Evolutionary conservation across 2,888 invertebrate genomes (phyloP), one percentile per base, ranked within the genome.

Genomic region (Callosobruchus maculatus): DNA sequence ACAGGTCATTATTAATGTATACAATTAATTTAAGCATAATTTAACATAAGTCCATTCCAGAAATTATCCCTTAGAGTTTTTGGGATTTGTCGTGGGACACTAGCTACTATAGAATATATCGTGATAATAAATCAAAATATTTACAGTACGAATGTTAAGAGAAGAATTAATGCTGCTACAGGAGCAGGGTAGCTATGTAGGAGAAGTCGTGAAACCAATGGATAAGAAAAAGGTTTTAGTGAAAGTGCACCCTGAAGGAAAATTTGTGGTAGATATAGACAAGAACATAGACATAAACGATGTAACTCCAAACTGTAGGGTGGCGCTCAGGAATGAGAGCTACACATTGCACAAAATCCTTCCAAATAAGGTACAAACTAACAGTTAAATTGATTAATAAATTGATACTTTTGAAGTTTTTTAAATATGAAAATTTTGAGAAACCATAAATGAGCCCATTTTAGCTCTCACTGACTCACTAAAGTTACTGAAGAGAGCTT

Each of bases 191-290:
- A 98, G 98, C 21, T 99, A 99, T 88, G 99, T 99, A 1, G 99
- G 99, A 13, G 99, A 99, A 89, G 99, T 99, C 3, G 98, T 99
- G 0, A 99, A 99, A 86, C 98, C 98, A 0, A 99, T 99, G 99
- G 99, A 99, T 87, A 99, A 99, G 88, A 99, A 99, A 88, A 99
- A 99, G 87, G 99, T 99, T 0, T 90, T 99, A 0, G 99, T 99
- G 0, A 99, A 99, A 89, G 98, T 99, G 0, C 99, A 99, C 86
- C 99, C 99, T 0, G 99, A 99, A 88, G 99, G 99, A 77, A 99
- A 99, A 89, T 99, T 99, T 88, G 99, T 99, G 0, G 99, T 99
- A 22, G 99, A 99, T 88, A 90, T 99, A 77, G 99, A 99, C 86
- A 99, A 99, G 86, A 98, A 98, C 85, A 99, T 99, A 81, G 99